Conservation (phyloP, 2,888 invertebrate genomes). For the Acrocera orbiculus region DNA sequence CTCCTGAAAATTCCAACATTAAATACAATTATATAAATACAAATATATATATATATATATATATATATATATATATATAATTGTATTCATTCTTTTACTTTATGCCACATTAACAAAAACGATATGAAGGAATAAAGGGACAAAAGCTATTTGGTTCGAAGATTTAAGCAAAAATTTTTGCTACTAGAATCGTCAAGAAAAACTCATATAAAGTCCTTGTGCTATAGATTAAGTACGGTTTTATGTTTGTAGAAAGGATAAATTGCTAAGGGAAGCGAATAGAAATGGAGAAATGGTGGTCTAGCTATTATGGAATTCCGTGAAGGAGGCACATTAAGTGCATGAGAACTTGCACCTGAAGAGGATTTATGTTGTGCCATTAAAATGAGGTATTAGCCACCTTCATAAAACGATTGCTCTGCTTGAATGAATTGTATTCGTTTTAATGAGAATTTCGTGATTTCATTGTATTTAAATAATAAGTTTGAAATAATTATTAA, state of each 20-base stretch:
- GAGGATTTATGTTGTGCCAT: slow-evolving; percentile 3
- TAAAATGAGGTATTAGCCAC: slow-evolving; percentile 5
- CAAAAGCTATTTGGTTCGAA: neutral
- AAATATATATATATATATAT: too few relatives aligned
- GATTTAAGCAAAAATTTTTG: slow-evolving; percentile 1
- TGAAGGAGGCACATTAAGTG: slow-evolving; percentile 2
- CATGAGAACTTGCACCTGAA: slow-evolving; percentile 7
- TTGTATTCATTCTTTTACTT: too few relatives aligned
- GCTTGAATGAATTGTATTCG: too few relatives aligned
- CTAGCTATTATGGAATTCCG: neutral
- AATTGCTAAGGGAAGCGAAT: neutral
- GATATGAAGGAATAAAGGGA: neutral
- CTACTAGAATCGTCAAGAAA: neutral
- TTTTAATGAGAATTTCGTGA: too few relatives aligned
- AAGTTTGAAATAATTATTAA: too few relatives aligned
- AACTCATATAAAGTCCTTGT: slow-evolving; percentile 2
- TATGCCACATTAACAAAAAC: too few relatives aligned
- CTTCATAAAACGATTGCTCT: slow-evolving; percentile 3
- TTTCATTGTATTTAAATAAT: too few relatives aligned
- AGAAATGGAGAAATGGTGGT: neutral
- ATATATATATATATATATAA: too few relatives aligned
- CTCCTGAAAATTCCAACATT: too few relatives aligned
- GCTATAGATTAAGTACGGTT: neutral
- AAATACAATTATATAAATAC: too few relatives aligned
- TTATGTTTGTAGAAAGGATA: neutral